phyloP scores from a whole-genome alignment of 2,113 vertebrate genomes.

The Aspiorhynchus laticeps region DNA sequence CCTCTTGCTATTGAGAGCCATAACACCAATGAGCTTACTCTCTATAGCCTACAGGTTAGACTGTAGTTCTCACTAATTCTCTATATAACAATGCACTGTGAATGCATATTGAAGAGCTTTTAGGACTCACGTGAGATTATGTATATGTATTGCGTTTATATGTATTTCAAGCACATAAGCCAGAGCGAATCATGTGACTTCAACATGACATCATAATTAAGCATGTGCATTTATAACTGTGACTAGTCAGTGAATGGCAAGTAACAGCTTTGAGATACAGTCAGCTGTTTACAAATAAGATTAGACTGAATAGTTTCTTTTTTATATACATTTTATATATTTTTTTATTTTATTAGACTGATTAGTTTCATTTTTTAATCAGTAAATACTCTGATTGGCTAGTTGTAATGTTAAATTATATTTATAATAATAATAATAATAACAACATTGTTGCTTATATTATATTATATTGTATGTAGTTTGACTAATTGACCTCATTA shows the following conservation, averaged over 20 bases:
- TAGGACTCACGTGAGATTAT: conserved; percentile 16
- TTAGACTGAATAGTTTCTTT: background rate
- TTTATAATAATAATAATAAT: background rate
- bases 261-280: background rate
- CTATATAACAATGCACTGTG: background rate
- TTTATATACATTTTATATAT: background rate
- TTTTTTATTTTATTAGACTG: background rate
- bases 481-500: background rate
- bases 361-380: background rate
- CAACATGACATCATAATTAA: background rate
- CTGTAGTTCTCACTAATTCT: conserved; percentile 3
- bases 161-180: background rate
- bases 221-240: background rate
- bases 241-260: background rate
- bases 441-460: background rate
- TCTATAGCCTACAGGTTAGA: conserved; percentile 14
- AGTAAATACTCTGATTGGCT: background rate
- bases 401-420: background rate
- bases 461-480: background rate
- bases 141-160: background rate
- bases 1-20: conserved; percentile 16
- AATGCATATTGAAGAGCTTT: conserved; percentile 28
- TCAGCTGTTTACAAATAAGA: background rate
- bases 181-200: background rate
- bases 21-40: background rate